phyloP scores from a whole-genome alignment of 2,888 invertebrate genomes.

The Thera obeliscata region DNA sequence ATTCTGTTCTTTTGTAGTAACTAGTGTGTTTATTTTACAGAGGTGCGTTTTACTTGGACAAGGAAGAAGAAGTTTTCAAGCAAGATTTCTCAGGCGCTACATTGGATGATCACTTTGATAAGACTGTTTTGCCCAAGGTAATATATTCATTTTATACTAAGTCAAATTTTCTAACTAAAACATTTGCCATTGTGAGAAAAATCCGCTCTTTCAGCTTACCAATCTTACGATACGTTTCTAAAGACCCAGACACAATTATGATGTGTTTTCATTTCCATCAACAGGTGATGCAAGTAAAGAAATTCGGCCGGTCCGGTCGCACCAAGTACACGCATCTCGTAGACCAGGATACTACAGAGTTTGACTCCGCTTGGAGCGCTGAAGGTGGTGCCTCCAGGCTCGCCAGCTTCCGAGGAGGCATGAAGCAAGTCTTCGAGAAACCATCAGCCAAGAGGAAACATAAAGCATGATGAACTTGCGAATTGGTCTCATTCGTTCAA shows the following conservation, averaged over 20 bases:
- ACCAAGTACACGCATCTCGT: slow-evolving; percentile 99
- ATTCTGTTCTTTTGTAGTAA: neutral
- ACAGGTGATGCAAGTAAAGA: slow-evolving; percentile 99
- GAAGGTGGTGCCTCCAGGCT: slow-evolving; percentile 86
- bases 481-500: neutral
- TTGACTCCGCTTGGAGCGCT: slow-evolving; percentile 98
- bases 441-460: slow-evolving; percentile 86
- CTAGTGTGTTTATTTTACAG: slow-evolving; percentile 67
- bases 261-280: neutral
- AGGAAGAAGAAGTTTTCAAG: slow-evolving; percentile 95
- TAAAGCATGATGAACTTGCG: slow-evolving; percentile 30
- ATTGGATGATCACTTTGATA: slow-evolving; percentile 99
- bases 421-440: slow-evolving; percentile 95
- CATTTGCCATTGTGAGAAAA: no score
- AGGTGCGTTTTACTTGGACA: slow-evolving; percentile 98
- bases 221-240: no score
- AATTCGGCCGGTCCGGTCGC: slow-evolving; percentile 99
- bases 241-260: no score
- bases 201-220: no score
- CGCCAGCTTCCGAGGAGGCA: slow-evolving; percentile 93
- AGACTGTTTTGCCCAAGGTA: slow-evolving; percentile 97
- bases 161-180: neutral
- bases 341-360: slow-evolving; percentile 99
- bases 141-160: neutral
- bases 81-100: slow-evolving; percentile 98